Evolutionary conservation across 2,888 invertebrate genomes (phyloP), one percentile per base, ranked within the genome.

Genomic region (Nomada goodeniana): DNA sequence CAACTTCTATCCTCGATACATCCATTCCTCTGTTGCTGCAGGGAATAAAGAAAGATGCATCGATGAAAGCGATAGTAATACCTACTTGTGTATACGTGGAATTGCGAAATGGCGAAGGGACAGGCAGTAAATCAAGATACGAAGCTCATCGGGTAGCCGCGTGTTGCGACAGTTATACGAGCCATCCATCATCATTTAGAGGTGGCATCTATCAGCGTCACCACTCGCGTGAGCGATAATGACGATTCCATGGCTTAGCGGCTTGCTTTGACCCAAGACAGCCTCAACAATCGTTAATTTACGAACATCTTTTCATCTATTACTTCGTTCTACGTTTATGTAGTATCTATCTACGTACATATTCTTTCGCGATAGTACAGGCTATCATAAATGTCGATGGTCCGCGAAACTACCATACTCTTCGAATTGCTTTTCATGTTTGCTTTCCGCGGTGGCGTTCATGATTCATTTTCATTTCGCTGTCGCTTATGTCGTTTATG

Each of bases 151-250:
- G 89, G 91, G 90, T 89, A 91, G 92, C 90, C 87, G 86, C 86
- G 88, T 90, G 90, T 91, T 90, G 91, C 90, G 92, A 92, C 92
- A 91, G 90, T 91, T 92, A 92, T 92, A 91, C 88, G 91, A 91
- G 89, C 90, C 90, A 92, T 92, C 91, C 88, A 91, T 92, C 92
- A 92, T 92, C 90, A 91, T 92, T 92, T 89, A 88, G 86, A 89
- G 89, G 89, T 86, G 89, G 89, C 88, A 89, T 91, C 91, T 90
- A 91, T 91, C 92, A 91, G 89, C 90, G 90, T 89, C 88, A 86
- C 87, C 87, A 85, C 90, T 89, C 88, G 88, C 84, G 88, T 84
- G 87, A 83, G 88, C 85, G 90, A 90, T 91, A 90, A 90, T 90
- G 89, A 90, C 88, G 86, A 88, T 87, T 88, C 89, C 86, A 84